Evolutionary conservation across 2,888 invertebrate species (phyloP).

Genomic region (Autographa pulchrina): DNA sequence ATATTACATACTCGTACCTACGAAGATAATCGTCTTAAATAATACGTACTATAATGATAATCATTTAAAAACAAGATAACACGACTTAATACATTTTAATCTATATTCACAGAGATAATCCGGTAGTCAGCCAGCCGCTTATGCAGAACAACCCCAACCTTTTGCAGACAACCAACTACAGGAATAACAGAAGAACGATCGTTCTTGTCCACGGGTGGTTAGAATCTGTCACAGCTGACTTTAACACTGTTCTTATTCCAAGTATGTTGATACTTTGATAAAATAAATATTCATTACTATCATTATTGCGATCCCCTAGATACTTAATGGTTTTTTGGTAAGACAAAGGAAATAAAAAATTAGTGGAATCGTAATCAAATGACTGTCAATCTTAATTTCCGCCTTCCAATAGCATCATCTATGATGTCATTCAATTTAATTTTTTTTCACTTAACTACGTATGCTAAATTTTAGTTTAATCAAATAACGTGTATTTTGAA

Average conservation of each 20-base stretch:
- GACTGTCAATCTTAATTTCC: neutral
- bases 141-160: slow-evolving; percentile 63
- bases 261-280: too few species aligned
- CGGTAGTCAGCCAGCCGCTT: slow-evolving; percentile 73
- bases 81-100: neutral
- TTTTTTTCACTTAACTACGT: too few species aligned
- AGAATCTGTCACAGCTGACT: slow-evolving; percentile 66
- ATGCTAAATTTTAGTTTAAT: too few species aligned
- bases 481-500: too few species aligned
- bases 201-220: slow-evolving; percentile 75
- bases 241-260: slow-evolving; percentile 70
- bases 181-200: slow-evolving; percentile 67
- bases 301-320: too few species aligned
- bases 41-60: too few species aligned
- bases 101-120: slow-evolving; percentile 67
- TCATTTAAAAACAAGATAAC: neutral
- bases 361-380: neutral
- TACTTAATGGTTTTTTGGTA: neutral
- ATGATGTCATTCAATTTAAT: neutral
- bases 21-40: too few species aligned
- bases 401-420: neutral
- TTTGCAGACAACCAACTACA: slow-evolving; percentile 66
- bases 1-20: too few species aligned
- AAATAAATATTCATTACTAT: too few species aligned
- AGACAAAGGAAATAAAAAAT: neutral